Conservation (phyloP, 2,113 vertebrate genomes). For the Leucopsar rothschildi region DNA sequence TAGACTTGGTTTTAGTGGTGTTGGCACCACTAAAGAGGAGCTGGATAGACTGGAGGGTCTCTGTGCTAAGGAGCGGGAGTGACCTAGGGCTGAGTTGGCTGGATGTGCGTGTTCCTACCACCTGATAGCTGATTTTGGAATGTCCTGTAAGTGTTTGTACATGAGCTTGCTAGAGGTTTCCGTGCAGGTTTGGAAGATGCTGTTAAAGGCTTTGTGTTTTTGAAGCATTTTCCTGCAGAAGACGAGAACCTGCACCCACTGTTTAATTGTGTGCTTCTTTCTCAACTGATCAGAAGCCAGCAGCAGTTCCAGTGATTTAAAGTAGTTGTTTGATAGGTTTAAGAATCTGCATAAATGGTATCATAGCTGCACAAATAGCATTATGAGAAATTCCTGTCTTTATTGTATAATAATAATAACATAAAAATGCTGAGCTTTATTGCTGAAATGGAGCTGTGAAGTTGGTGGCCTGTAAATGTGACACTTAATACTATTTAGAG, state of each 20-base stretch:
- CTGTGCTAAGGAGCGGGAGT: neutral
- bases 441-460: neutral
- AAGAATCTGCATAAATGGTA: neutral
- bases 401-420: constrained; percentile 19
- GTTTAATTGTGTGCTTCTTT: neutral
- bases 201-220: neutral
- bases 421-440: neutral
- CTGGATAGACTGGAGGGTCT: neutral
- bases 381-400: constrained; percentile 13
- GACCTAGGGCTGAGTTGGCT: neutral
- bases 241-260: neutral
- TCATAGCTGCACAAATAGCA: neutral
- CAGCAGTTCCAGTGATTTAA: constrained; percentile 4
- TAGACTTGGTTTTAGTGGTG: too few relatives aligned
- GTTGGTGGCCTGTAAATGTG: neutral
- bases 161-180: neutral
- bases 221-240: neutral
- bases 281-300: neutral
- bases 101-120: neutral
- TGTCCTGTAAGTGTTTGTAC: neutral
- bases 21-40: neutral
- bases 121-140: neutral
- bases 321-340: neutral
- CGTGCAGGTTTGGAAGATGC: neutral
- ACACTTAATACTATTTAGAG: neutral